Conservation (phyloP, 2,888 invertebrate genomes). For the Pachydiplax longipennis region DNA sequence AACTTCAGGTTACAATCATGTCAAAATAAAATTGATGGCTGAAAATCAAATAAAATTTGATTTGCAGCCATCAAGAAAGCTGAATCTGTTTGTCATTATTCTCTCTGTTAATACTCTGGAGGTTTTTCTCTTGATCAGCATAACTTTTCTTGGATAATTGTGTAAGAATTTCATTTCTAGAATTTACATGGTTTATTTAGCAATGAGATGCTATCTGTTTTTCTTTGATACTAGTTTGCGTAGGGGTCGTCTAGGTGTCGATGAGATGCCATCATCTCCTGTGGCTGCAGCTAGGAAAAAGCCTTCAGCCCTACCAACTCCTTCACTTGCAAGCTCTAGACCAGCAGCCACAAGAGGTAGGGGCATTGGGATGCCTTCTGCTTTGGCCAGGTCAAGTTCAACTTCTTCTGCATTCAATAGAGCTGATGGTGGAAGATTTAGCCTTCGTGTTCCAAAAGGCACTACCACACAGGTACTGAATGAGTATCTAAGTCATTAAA, state of each 20-base stretch:
- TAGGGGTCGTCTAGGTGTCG: slow-evolving; percentile 65
- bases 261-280: slow-evolving; percentile 47
- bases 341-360: not conserved
- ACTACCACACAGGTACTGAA: slow-evolving; percentile 30
- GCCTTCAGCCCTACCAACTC: slow-evolving; percentile 35
- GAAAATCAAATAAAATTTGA: too few relatives aligned
- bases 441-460: slow-evolving; percentile 63
- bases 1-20: too few relatives aligned
- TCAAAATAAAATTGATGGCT: too few relatives aligned
- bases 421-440: slow-evolving; percentile 70
- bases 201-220: not conserved
- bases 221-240: slow-evolving; percentile 64
- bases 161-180: not conserved
- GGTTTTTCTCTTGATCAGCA: not conserved
- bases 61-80: too few relatives aligned
- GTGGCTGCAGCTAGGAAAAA: slow-evolving; percentile 48
- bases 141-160: not conserved
- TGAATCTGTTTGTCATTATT: too few relatives aligned
- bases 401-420: slow-evolving; percentile 63
- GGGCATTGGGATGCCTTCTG: slow-evolving; percentile 53
- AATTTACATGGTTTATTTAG: not conserved
- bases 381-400: slow-evolving; percentile 54
- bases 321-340: slow-evolving; percentile 1
- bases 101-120: not conserved
- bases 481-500: too few relatives aligned